Conservation (phyloP, 2,888 invertebrate species). For the Geophilus truncorum region DNA sequence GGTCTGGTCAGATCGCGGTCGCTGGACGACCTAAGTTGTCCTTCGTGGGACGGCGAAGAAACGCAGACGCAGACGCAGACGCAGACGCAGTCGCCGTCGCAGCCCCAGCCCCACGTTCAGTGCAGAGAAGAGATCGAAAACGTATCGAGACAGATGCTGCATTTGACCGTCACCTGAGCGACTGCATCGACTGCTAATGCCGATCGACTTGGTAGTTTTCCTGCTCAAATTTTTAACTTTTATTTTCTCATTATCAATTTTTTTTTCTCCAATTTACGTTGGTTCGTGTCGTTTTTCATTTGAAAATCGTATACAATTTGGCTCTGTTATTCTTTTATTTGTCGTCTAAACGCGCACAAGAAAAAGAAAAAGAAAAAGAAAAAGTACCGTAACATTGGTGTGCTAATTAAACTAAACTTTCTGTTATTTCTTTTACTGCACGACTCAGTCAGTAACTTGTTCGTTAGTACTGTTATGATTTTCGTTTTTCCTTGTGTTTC, state of each 20-base stretch:
- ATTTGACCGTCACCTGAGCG: constrained; percentile 17
- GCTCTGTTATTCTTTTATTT: background rate
- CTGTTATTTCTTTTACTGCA: no score
- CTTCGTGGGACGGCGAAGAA: background rate
- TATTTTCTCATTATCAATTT: background rate
- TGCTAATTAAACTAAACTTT: no score
- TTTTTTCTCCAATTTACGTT: background rate
- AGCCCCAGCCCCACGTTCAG: background rate
- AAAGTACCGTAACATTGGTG: no score
- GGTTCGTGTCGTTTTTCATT: background rate
- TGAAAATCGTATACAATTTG: background rate
- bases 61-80: background rate
- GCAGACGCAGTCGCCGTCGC: background rate
- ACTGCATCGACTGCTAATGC: no score
- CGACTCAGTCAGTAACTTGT: no score
- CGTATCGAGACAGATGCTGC: constrained; percentile 27
- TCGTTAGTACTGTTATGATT: background rate
- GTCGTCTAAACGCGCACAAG: no score
- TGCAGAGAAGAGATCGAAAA: constrained; percentile 30
- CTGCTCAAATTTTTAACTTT: no score
- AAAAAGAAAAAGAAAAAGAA: no score
- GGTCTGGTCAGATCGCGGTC: constrained; percentile 30
- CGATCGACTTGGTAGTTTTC: no score
- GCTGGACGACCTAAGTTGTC: constrained; percentile 18
- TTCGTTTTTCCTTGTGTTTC: background rate